Conservation (phyloP, 1,140 invertebrate species). For the Drosophila punjabiensis region DNA sequence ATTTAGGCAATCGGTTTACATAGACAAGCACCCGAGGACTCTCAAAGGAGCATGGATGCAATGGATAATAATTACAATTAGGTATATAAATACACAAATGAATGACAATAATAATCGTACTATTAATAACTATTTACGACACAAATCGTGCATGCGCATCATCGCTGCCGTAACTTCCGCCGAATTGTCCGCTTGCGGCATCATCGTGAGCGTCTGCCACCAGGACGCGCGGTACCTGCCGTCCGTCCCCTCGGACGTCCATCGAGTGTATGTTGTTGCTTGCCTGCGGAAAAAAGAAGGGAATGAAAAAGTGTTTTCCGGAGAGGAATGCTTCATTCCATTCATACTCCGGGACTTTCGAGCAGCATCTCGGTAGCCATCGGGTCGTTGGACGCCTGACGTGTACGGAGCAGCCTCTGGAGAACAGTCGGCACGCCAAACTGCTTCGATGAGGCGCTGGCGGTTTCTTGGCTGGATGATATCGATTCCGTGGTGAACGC, state of each 20-base stretch:
- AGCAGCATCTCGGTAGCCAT: constrained; percentile 66
- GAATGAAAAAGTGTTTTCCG: background rate
- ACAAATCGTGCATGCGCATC: constrained; percentile 72
- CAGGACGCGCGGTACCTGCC: constrained; percentile 47
- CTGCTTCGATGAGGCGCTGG: constrained; percentile 37
- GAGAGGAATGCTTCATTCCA: too few relatives aligned
- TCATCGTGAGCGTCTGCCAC: constrained; percentile 45
- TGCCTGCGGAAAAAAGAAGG: constrained; percentile 17
- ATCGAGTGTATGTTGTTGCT: constrained; percentile 58
- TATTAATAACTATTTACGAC: constrained; percentile 46
- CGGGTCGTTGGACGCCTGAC: constrained; percentile 27
- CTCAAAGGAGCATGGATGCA: background rate
- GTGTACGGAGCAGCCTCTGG: constrained; percentile 54
- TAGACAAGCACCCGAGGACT: background rate
- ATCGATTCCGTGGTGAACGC: background rate
- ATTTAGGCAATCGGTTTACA: background rate
- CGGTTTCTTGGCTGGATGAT: background rate
- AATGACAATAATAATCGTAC: constrained; percentile 1
- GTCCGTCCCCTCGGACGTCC: constrained; percentile 24
- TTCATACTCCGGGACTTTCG: constrained; percentile 57
- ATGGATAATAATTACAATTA: constrained; percentile 3
- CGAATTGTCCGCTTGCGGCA: constrained; percentile 43
- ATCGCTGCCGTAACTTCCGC: constrained; percentile 54
- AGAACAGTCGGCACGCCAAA: constrained; percentile 53
- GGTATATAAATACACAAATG: constrained; percentile 2